These are phyloP conservation scores for Agrochola lota DNA, from an alignment of 2,888 invertebrate species.

Conservation along the genomic window DNA sequence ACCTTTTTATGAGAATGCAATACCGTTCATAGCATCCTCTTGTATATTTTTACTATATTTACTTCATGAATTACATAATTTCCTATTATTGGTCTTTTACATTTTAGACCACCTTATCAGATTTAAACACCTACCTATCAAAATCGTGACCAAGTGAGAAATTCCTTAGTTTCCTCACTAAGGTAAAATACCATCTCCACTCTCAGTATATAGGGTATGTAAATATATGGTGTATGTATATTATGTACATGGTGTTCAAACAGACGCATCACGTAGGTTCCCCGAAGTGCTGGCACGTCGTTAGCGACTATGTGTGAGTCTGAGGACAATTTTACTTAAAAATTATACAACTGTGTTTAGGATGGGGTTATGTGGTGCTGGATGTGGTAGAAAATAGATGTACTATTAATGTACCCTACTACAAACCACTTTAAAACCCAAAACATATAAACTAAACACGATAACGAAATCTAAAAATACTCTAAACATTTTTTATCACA, in stretches of 20 bases:
- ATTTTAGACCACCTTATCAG: conserved; percentile 23
- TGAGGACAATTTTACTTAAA: conserved; percentile 70
- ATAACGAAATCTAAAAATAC: background rate
- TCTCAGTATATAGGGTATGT: conserved; percentile 63
- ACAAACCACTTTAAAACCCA: background rate
- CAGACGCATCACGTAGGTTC: conserved; percentile 73
- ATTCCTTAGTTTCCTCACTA: conserved; percentile 52
- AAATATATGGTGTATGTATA: conserved; percentile 58
- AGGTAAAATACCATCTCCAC: conserved; percentile 42
- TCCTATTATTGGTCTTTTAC: background rate
- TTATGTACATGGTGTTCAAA: conserved; percentile 60
- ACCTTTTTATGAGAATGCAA: too few species aligned
- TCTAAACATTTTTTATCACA: background rate
- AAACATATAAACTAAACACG: background rate
- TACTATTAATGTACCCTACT: background rate
- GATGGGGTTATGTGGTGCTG: conserved; percentile 5
- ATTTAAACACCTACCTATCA: conserved; percentile 29
- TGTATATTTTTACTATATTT: background rate
- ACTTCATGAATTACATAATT: background rate
- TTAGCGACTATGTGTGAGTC: conserved; percentile 79
- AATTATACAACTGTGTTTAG: conserved; percentile 57
- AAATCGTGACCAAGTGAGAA: conserved; percentile 45
- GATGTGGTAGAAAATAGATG: background rate
- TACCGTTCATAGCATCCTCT: background rate
- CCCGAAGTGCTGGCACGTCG: conserved; percentile 73